A percentile compares a stretch with the other conserved stretches of the same genome.
phyloP scores from a whole-genome alignment of 2,888 invertebrate species.

The Bruchidius siliquastri region DNA sequence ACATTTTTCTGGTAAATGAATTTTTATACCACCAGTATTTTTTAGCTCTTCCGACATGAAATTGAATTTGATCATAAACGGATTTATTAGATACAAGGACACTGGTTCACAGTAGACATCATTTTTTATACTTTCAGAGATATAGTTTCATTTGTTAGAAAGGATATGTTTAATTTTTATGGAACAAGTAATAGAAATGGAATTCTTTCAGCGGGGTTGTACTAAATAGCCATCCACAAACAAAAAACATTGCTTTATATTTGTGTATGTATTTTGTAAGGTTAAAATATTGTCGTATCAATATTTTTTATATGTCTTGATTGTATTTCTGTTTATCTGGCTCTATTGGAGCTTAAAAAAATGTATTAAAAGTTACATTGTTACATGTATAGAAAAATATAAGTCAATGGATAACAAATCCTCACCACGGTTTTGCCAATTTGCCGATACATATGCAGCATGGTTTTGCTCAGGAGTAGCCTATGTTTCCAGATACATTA shows the following conservation, averaged over 20 bases:
- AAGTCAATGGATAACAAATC: no score
- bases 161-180: conserved; percentile 8
- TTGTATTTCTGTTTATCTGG: conserved; percentile 12
- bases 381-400: conserved; percentile 3
- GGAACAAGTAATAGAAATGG: background rate
- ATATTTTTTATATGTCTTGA: conserved; percentile 18
- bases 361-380: conserved; percentile 9
- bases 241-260: conserved; percentile 17
- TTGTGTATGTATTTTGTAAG: conserved; percentile 15
- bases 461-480: background rate
- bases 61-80: no score
- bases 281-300: conserved; percentile 21
- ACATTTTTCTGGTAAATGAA: no score
- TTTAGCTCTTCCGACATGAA: no score
- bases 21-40: no score
- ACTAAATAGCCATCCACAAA: conserved; percentile 8
- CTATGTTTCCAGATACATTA: no score
- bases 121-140: background rate
- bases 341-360: conserved; percentile 6
- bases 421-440: no score
- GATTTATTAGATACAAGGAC: no score
- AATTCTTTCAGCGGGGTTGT: conserved; percentile 1
- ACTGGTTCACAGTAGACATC: no score
- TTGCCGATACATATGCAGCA: no score
- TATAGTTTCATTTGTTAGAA: conserved; percentile 2